Conservation (phyloP, 2,797 vertebrate genomes). For the Parauchenoglanis ngamensis region DNA sequence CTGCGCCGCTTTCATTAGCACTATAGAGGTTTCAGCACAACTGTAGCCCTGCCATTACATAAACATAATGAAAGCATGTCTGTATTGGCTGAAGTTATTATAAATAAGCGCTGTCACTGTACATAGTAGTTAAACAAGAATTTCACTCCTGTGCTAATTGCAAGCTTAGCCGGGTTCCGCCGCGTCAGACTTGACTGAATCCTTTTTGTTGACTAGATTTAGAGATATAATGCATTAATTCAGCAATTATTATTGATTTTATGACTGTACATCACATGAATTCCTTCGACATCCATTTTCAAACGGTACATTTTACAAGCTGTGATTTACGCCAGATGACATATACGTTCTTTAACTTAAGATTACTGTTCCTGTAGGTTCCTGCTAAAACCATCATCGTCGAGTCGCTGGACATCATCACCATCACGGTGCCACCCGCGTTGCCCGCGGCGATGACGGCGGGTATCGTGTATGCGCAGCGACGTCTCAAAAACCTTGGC, state of each 20-base stretch:
- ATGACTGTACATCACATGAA: neutral
- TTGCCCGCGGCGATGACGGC: constrained; percentile 97
- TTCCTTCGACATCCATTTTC: neutral
- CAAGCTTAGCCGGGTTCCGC: neutral
- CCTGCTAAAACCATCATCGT: constrained; percentile 84
- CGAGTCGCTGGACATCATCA: constrained; percentile 95
- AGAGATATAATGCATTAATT: neutral
- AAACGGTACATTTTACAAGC: neutral
- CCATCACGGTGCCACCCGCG: constrained; percentile 95
- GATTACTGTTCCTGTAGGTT: constrained; percentile 70
- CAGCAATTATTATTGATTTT: neutral
- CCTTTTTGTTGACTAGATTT: neutral
- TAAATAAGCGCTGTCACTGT: neutral
- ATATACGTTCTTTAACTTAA: neutral
- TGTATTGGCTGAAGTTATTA: neutral
- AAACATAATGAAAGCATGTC: neutral
- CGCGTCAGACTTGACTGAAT: neutral
- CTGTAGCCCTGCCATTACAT: neutral
- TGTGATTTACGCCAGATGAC: neutral
- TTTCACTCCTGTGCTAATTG: neutral
- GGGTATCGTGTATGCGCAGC: constrained; percentile 95
- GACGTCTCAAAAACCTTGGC: constrained; percentile 85
- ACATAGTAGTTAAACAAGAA: neutral
- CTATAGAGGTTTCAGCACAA: neutral
- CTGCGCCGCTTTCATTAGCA: neutral